Evolutionary conservation across 2,113 vertebrate genomes (phyloP).

Genomic region (Zosterops pallidus): DNA sequence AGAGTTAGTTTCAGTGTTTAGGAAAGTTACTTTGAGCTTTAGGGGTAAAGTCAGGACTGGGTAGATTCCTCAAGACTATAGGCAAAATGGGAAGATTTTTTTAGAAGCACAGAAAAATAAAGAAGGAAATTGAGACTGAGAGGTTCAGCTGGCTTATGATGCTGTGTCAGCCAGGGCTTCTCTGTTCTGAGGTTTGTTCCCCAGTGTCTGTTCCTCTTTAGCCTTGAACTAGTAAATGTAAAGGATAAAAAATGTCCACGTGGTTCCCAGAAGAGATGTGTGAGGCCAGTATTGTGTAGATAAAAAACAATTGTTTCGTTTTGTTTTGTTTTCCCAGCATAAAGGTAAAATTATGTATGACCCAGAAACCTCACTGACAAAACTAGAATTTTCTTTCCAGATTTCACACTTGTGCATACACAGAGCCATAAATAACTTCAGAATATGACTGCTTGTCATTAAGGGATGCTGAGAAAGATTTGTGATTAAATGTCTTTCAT

Average conservation of each 20-base stretch:
- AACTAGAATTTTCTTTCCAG: not conserved
- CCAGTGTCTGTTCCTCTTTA: not conserved
- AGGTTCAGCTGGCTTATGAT: not conserved
- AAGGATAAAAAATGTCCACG: not conserved
- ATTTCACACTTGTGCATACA: not conserved
- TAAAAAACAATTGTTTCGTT: not conserved
- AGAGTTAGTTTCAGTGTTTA: not conserved
- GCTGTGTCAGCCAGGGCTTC: not conserved
- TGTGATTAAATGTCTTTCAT: not conserved
- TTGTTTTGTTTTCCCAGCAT: not conserved
- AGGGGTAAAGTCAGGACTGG: not conserved
- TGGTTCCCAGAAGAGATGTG: not conserved
- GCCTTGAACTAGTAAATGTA: not conserved
- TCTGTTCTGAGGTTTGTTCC: not conserved
- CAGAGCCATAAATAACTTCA: not conserved
- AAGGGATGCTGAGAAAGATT: not conserved
- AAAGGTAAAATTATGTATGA: not conserved
- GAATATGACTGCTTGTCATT: not conserved
- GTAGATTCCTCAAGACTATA: too few species aligned
- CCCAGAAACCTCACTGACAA: not conserved
- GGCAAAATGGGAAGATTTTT: not conserved
- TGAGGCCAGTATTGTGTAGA: not conserved
- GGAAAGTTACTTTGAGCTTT: not conserved
- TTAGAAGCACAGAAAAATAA: not conserved
- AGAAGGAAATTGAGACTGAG: not conserved